Conservation (phyloP, 2,888 invertebrate genomes). For the Troides helena region DNA sequence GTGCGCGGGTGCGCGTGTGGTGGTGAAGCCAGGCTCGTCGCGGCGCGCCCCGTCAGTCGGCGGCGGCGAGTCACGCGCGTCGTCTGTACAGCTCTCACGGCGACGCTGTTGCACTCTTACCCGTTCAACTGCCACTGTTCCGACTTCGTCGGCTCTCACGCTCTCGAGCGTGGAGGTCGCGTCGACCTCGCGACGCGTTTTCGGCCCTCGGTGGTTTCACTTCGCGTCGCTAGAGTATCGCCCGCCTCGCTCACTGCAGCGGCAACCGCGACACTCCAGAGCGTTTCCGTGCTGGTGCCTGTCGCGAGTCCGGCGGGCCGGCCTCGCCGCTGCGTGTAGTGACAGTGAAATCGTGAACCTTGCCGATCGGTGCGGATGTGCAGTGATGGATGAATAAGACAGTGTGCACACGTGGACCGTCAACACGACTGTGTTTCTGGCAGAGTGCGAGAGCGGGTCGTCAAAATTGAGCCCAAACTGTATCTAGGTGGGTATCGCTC, state of each 20-base stretch:
- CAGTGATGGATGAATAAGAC: conserved; percentile 78
- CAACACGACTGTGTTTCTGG: conserved; percentile 59
- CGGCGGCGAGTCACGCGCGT: conserved; percentile 78
- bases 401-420: conserved; percentile 59
- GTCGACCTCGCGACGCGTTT: conserved; percentile 57
- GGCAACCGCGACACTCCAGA: conserved; percentile 55
- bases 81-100: conserved; percentile 65
- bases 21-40: conserved; percentile 64
- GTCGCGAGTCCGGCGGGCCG: conserved; percentile 64
- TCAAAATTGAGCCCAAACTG: conserved; percentile 80
- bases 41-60: conserved; percentile 78
- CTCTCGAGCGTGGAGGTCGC: conserved; percentile 73
- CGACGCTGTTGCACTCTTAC: conserved; percentile 55
- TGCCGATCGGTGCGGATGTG: conserved; percentile 76
- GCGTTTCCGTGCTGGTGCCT: conserved; percentile 57
- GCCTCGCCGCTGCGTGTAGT: conserved; percentile 68
- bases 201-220: conserved; percentile 59
- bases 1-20: conserved; percentile 66
- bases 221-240: conserved; percentile 42
- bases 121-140: conserved; percentile 64
- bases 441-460: conserved; percentile 66
- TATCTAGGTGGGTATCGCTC: conserved; percentile 72
- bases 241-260: conserved; percentile 49
- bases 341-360: conserved; percentile 77
- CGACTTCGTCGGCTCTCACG: conserved; percentile 71